Evolutionary conservation across 2,797 vertebrate species (phyloP).

Genomic region (Mormyrus proboscirostris): DNA sequence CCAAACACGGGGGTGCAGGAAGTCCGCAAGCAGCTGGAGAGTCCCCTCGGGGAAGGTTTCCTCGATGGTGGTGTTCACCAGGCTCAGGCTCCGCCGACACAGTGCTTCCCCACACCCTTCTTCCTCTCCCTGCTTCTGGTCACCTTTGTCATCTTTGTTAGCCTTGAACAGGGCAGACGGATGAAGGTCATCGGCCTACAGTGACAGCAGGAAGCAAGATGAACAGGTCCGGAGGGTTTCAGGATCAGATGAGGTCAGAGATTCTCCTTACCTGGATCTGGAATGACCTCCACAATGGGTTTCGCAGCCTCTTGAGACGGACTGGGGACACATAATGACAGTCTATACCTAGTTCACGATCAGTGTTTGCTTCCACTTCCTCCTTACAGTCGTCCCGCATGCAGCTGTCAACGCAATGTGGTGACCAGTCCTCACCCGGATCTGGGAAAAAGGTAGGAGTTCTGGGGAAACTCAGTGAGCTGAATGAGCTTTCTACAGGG

Average conservation of each 20-base stretch:
- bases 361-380: conserved; percentile 23
- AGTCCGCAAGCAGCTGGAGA: conserved; percentile 79
- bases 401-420: conserved; percentile 29
- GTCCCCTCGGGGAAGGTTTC: conserved; percentile 78
- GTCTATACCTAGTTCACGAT: conserved; percentile 20
- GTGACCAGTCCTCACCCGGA: neutral
- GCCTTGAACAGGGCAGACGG: neutral
- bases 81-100: conserved; percentile 68
- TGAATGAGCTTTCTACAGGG: conserved; percentile 22
- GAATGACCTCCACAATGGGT: conserved; percentile 38
- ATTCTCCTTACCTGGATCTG: conserved; percentile 42
- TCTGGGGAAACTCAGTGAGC: conserved; percentile 14
- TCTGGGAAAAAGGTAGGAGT: conserved; percentile 22
- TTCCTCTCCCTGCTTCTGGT: conserved; percentile 35
- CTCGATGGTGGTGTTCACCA: conserved; percentile 78
- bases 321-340: conserved; percentile 48
- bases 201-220: neutral
- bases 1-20: conserved; percentile 68
- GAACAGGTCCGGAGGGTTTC: neutral
- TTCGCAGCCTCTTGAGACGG: conserved; percentile 41
- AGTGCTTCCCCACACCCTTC: conserved; percentile 54
- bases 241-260: neutral
- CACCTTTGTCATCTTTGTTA: conserved; percentile 18
- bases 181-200: neutral
- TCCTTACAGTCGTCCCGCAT: conserved; percentile 37